Base-by-base conservation (phyloP, 2,888 invertebrate genomes). In the Amphimallon solstitiale region DNA sequence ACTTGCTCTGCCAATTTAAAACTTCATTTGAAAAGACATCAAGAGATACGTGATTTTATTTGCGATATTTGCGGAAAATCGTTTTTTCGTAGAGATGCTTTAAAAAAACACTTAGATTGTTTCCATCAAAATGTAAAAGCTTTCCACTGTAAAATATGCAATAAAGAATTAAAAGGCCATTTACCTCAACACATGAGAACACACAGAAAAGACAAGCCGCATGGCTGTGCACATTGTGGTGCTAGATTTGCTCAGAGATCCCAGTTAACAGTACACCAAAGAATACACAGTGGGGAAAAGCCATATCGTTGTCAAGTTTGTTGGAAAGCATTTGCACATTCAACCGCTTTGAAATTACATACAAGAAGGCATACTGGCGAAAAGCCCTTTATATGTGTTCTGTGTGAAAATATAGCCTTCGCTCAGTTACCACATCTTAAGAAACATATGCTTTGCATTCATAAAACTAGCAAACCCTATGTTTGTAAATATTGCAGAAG, bases 351-450 rank as follows among this genome's bases (percentile, higher is more conserved):
- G 4, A 93, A 93, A 83, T 84, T 94, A 56, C 94, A 95, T 79
- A 91, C 92, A 7, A 85, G 94, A 45, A 86, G 92, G 10, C 94
- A 94, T 77, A 94, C 94, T 0, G 94, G 94, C 0, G 94, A 94
- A 79, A 92, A 93, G 74, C 94, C 94, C 0, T 94, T 94, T 78
- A 86, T 85, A 49, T 91, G 91, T 76, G 84, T 88, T 10, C 82
- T 90, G 73, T 93, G 93, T 76, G 84, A 85, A 67, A 88, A 89
- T 37, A 86, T 89, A 37, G 88, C 89, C 0, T 94, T 94, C 79
- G 90, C 92, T 0, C 94, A 94, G 78, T 81, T 94, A 64, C 93
- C 94, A 0, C 94, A 94, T 77, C 88, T 94, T 81, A 94, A 94
- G 81, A 92, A 93, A 68, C 94, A 95, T 79, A 93, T 95, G 93